Conservation (phyloP, 2,797 vertebrate genomes). For the Pogonophryne albipinna region DNA sequence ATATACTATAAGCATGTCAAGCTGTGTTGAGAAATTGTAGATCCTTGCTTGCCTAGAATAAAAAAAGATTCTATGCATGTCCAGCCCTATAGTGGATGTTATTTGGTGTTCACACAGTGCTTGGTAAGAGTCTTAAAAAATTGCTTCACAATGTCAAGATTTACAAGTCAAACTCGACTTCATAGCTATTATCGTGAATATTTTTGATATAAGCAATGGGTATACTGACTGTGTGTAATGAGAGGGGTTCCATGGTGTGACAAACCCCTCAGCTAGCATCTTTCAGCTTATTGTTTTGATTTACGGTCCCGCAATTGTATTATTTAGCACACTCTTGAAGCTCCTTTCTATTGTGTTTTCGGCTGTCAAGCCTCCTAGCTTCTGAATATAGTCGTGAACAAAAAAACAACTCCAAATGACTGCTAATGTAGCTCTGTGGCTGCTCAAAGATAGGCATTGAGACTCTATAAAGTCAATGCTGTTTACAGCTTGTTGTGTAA, state of each 20-base stretch:
- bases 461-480: background rate
- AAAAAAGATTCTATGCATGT: constrained; percentile 26
- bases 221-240: background rate
- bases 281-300: background rate
- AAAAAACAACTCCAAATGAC: background rate
- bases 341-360: background rate
- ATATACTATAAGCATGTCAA: constrained; percentile 1
- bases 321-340: background rate
- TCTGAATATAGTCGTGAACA: background rate
- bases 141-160: background rate
- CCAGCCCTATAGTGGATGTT: constrained; percentile 25
- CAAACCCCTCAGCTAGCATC: background rate
- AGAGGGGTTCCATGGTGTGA: background rate
- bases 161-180: background rate
- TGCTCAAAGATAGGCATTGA: background rate
- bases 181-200: background rate
- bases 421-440: background rate
- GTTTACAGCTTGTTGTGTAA: background rate
- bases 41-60: constrained; percentile 7
- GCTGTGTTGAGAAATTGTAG: constrained; percentile 29
- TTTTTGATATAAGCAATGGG: background rate
- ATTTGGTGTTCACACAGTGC: constrained; percentile 54
- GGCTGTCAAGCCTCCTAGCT: background rate
- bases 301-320: background rate
- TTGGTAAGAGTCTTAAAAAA: constrained; percentile 43